Evolutionary conservation across 2,113 vertebrate genomes (phyloP), one percentile per base, ranked within the genome.

Genomic region (Platysteira castanea): DNA sequence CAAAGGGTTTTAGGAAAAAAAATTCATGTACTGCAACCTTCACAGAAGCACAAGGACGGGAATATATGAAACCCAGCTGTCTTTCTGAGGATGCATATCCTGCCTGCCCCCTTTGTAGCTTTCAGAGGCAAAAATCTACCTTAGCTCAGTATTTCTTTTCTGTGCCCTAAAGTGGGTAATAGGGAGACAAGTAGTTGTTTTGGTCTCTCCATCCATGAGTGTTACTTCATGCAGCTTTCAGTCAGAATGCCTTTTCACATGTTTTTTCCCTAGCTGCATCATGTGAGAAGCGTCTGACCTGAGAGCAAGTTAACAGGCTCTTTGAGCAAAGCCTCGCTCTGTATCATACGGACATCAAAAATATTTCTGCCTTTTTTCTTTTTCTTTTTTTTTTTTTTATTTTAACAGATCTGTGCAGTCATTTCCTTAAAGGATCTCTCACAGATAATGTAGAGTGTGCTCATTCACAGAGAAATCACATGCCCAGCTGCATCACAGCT

Each of bases 201-300:
- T 53, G 24, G 8, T 50, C 26, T 67, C 23, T 78, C 57, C 68
- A 63, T 94, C 33, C 31, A 6, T 59, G 57, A 60, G 31, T 52
- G 31, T 24, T 65, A 20, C 14, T 65, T 31, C 30, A 41, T n/a
- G 35, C 22, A 52, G 65, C 65, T 68, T 91, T 83, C 64, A 73
- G 44, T 33, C 68, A 81, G 53, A 57, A 79, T 65, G 41, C 15
- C 54, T 37, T 41, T 74, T 88, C 65, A 41, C 18, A 2, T 49
- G n/a, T 23, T 90, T 81, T 81, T 80, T 73, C 63, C 28, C 65
- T n/a, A 53, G 53, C 77, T 87, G 39, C 47, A 80, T 89, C 95
- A 93, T 27, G 64, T 78, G 84, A 84, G 67, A 87, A 90, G 44
- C 87, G 90, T 84, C 76, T 95, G 96, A 95, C 63, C 54, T 78